These are phyloP conservation scores for Oriolus oriolus DNA, from an alignment of 2,113 vertebrate genomes.

Conservation along the genomic window DNA sequence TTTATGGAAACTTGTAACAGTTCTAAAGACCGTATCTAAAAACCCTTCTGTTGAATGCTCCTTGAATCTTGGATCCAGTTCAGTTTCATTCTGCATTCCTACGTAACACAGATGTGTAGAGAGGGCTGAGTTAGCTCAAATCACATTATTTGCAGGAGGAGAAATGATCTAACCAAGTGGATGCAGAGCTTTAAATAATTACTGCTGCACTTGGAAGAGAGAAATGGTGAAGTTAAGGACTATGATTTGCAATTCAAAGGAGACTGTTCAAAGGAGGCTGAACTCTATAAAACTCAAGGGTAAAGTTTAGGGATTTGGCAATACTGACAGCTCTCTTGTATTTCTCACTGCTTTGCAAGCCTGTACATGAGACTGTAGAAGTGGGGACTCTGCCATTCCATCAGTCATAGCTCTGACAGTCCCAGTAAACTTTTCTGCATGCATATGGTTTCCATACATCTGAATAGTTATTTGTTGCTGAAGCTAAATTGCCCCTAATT, in stretches of 20 bases:
- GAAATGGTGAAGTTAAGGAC: not conserved
- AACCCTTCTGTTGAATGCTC: not conserved
- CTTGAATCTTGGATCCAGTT: not conserved
- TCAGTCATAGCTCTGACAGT: not conserved
- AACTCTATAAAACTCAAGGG: not conserved
- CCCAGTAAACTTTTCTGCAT: not conserved
- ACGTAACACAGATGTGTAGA: not conserved
- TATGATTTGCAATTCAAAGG: not conserved
- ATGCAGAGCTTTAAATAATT: not conserved
- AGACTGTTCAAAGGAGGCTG: not conserved
- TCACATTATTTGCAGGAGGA: not conserved
- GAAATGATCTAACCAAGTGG: not conserved
- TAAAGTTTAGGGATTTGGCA: not conserved
- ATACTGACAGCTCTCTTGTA: not conserved
- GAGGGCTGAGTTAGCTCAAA: not conserved
- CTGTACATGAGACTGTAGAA: not conserved
- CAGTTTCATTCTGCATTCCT: not conserved
- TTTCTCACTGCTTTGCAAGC: not conserved
- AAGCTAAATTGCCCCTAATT: not conserved
- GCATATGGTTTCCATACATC: not conserved
- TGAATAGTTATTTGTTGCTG: not conserved
- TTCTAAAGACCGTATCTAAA: not conserved
- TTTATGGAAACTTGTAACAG: not conserved
- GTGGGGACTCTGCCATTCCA: not conserved
- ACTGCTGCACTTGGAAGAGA: not conserved